Base-by-base conservation (phyloP, 2,797 vertebrate species). In the Anabacerthia variegaticeps region DNA sequence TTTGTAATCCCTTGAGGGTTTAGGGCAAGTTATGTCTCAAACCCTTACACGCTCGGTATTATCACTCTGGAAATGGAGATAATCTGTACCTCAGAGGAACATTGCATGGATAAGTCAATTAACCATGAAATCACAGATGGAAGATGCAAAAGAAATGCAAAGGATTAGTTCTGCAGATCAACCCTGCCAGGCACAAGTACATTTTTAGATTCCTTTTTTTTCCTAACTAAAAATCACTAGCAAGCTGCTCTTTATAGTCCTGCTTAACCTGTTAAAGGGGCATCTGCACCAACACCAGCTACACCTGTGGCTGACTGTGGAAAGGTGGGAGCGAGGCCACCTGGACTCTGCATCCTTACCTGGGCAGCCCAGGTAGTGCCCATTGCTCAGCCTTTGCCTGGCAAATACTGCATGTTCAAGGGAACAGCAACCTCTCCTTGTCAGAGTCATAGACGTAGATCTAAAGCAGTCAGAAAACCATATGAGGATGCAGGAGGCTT, bases 81-180 rank as follows among this genome's bases (percentile, higher is more conserved):
- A 93, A 96, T 95, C 93, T 87, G 10, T 87, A 93, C 65, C 85
- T 92, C 92, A 85, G 83, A 94, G 95, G 90, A 90, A 87, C 56
- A 20, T 19, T 58, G 88, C 83, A 51, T 76, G 85, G 94, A 52
- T 96, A 96, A 95, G 84, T 73, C 92, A 95, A 97, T 93, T 95
- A 95, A 91, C 85, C 2, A 44, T 95, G 95, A 95, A 94, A 90
- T 93, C 95, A 94, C 90, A 95, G 95, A 95, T 89, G 90, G 85
- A 85, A 92, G 93, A 94, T 83, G 94, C 61, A 85, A 84, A 95
- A 88, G 85, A 90, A 96, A 88, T 71, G 80, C 43, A 68, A 77
- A 95, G 85, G 63, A 95, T 94, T 95, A 30, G 43, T 87, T 93
- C 79, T 77, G 74, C 71, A 7, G 83, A 93, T 84, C 74, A 96